These are phyloP conservation scores for Matsumurasca onukii DNA, from an alignment of 1,140 invertebrate species.

Conservation along the genomic window DNA sequence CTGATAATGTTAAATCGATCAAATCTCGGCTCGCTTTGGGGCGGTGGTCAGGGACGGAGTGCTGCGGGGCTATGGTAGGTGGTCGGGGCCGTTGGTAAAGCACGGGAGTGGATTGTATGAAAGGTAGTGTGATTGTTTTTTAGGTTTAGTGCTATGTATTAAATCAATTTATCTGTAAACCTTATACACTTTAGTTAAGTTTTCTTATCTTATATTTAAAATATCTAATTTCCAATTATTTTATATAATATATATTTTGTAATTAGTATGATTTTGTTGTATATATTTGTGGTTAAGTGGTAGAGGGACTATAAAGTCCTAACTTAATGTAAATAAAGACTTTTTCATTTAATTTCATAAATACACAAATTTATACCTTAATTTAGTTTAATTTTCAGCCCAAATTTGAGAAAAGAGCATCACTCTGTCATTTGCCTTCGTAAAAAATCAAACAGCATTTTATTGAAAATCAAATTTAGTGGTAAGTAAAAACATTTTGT, in stretches of 20 bases:
- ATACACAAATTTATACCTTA: not conserved
- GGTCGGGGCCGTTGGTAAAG: not conserved
- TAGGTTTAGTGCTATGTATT: too few species aligned
- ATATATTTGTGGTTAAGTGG: not conserved
- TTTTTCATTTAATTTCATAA: not conserved
- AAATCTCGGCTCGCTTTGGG: too few species aligned
- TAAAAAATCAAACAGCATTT: conserved; percentile 12
- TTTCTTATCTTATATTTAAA: too few species aligned
- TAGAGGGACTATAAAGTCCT: not conserved
- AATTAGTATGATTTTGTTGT: too few species aligned
- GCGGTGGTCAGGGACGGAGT: too few species aligned
- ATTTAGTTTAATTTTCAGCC: not conserved
- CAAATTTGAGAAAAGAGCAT: conserved; percentile 7
- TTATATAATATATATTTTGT: too few species aligned
- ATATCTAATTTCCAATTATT: too few species aligned
- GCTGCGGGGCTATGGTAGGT: not conserved
- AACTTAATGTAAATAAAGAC: not conserved
- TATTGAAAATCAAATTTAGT: not conserved
- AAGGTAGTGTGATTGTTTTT: too few species aligned
- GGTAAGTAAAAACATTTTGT: not conserved
- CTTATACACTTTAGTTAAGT: too few species aligned
- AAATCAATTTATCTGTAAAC: too few species aligned
- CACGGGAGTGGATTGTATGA: too few species aligned
- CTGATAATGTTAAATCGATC: too few species aligned
- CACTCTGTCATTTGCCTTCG: conserved; percentile 20